phyloP scores from a whole-genome alignment of 2,888 invertebrate species.

The Tinea trinotella region DNA sequence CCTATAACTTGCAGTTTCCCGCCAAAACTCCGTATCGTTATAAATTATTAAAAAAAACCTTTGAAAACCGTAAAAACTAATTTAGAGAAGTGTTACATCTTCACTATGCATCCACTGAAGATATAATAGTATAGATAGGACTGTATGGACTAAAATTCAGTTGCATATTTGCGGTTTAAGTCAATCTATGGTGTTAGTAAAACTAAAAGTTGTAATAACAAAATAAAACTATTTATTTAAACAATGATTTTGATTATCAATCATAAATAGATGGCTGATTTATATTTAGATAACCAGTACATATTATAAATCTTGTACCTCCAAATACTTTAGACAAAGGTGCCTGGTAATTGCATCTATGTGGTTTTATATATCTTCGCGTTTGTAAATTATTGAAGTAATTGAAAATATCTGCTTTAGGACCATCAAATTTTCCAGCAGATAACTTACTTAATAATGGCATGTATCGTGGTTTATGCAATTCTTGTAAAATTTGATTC shows the following conservation, averaged over 20 bases:
- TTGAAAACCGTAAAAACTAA: no score
- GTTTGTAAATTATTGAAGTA: slow-evolving; percentile 47
- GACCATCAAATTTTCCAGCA: slow-evolving; percentile 29
- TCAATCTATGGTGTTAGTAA: no score
- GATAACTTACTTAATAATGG: slow-evolving; percentile 51
- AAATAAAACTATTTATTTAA: no score
- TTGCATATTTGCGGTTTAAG: no score
- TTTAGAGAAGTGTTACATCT: no score
- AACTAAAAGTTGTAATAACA: no score
- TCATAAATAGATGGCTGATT: slow-evolving; percentile 60
- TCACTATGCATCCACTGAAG: no score
- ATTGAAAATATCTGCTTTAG: slow-evolving; percentile 28
- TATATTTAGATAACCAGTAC: slow-evolving; percentile 58
- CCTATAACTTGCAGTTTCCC: no score
- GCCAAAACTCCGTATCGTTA: no score
- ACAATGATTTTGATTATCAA: slow-evolving; percentile 26
- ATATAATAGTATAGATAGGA: no score
- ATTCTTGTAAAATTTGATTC: slow-evolving; percentile 48
- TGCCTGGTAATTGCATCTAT: slow-evolving; percentile 60
- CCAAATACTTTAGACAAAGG: slow-evolving; percentile 45
- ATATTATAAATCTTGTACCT: slow-evolving; percentile 59
- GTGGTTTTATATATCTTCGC: slow-evolving; percentile 59
- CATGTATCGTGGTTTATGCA: slow-evolving; percentile 51
- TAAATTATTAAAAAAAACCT: no score
- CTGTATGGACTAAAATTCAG: no score